Evolutionary conservation across 2,797 vertebrate genomes (phyloP).

Genomic region (Microctenopoma steveboyesi): DNA sequence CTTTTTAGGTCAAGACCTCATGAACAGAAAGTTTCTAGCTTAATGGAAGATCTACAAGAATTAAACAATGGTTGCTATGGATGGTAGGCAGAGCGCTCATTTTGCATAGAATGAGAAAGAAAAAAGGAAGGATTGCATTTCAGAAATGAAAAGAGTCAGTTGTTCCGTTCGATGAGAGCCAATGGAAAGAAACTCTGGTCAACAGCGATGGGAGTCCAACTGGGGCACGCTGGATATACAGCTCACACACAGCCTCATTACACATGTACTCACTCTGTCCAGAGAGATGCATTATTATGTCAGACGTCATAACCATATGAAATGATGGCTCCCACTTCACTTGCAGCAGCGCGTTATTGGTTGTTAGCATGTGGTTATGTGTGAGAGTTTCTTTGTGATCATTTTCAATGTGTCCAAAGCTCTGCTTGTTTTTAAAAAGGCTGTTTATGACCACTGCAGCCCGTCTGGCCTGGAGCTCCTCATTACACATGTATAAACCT

Average conservation of each 20-base stretch:
- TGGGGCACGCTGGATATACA: slow-evolving; percentile 66
- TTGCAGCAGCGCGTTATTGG: slow-evolving; percentile 39
- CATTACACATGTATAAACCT: slow-evolving; percentile 28
- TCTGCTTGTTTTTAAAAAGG: background rate
- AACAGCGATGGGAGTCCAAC: slow-evolving; percentile 68
- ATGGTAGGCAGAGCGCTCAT: slow-evolving; percentile 37
- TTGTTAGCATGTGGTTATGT: background rate
- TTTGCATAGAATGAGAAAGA: slow-evolving; percentile 66
- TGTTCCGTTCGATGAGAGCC: slow-evolving; percentile 77
- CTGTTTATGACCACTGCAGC: slow-evolving; percentile 24
- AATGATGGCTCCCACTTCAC: slow-evolving; percentile 51
- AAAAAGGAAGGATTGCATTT: slow-evolving; percentile 60
- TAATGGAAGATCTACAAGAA: slow-evolving; percentile 55
- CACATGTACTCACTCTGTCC: slow-evolving; percentile 37
- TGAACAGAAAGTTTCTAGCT: slow-evolving; percentile 47
- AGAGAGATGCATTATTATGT: slow-evolving; percentile 49
- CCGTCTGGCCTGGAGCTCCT: background rate
- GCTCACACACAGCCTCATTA: slow-evolving; percentile 34
- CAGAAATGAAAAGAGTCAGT: slow-evolving; percentile 72
- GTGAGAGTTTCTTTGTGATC: slow-evolving; percentile 3
- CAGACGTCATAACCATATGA: slow-evolving; percentile 44
- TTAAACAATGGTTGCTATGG: slow-evolving; percentile 67
- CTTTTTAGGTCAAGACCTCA: slow-evolving; percentile 27
- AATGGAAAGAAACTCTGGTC: slow-evolving; percentile 79
- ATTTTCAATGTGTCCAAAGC: slow-evolving; percentile 6